Conservation (phyloP, 2,797 vertebrate species). For the Spondyliosoma cantharus region DNA sequence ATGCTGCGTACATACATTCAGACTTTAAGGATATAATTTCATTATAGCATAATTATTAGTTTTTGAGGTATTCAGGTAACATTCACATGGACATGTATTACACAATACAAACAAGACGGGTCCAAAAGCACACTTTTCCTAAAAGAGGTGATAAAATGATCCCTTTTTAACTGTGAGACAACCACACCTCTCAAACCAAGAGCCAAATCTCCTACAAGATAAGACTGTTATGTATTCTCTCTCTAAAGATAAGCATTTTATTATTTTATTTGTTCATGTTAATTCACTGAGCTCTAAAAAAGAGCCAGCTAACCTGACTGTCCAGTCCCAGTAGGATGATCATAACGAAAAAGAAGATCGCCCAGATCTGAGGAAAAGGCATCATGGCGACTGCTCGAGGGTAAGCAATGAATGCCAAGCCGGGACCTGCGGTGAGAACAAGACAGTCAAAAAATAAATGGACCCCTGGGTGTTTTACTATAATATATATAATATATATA, state of each 20-base stretch:
- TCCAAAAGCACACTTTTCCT: background rate
- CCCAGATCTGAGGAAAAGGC: constrained; percentile 87
- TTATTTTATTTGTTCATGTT: background rate
- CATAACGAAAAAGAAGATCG: constrained; percentile 86
- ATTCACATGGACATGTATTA: background rate
- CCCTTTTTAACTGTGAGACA: background rate
- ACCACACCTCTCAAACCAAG: background rate
- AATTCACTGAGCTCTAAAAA: background rate
- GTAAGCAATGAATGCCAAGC: constrained; percentile 87
- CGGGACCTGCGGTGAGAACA: constrained; percentile 78
- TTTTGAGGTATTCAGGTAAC: background rate
- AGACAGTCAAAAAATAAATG: background rate
- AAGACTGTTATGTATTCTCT: background rate
- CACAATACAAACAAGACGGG: background rate
- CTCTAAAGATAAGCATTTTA: background rate
- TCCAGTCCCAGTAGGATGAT: constrained; percentile 87
- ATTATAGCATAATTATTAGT: background rate
- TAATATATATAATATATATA: no score
- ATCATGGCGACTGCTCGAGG: constrained; percentile 88
- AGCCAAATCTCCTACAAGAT: background rate
- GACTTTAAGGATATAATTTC: background rate
- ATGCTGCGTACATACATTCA: background rate
- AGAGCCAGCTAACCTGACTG: constrained; percentile 78
- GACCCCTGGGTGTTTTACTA: background rate
- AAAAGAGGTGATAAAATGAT: background rate